Percentiles rank a stretch among this genome's conserved stretches.
phyloP scores from a whole-genome alignment of 2,888 invertebrate species.

The Cheiracanthium punctorium region DNA sequence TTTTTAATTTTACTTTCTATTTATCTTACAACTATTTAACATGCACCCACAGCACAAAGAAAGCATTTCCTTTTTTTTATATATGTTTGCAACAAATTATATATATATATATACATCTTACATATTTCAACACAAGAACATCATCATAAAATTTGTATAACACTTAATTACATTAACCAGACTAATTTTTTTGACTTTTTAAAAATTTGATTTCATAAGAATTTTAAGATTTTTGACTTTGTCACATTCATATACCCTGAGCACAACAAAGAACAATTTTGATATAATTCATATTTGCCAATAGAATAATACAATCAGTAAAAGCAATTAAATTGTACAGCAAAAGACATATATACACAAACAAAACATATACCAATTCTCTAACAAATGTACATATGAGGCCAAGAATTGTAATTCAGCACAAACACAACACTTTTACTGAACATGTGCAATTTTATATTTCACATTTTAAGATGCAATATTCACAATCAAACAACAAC shows the following conservation, averaged over 20 bases:
- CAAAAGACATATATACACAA: constrained; percentile 39
- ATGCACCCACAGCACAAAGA: constrained; percentile 47
- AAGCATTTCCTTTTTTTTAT: neutral
- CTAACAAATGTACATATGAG: constrained; percentile 59
- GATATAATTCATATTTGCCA: constrained; percentile 6
- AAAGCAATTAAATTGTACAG: constrained; percentile 51
- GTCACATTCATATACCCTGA: constrained; percentile 31
- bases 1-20: constrained; percentile 51
- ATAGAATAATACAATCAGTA: neutral
- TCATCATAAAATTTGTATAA: neutral
- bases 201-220: constrained; percentile 7
- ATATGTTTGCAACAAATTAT: constrained; percentile 3
- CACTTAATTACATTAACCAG: constrained; percentile 8
- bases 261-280: constrained; percentile 39
- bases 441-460: constrained; percentile 56
- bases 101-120: neutral
- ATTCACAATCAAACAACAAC: constrained; percentile 66
- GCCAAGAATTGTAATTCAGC: constrained; percentile 34
- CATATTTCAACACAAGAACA: constrained; percentile 8
- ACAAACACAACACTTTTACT: constrained; percentile 57
- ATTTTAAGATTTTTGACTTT: neutral
- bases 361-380: constrained; percentile 42
- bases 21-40: constrained; percentile 60
- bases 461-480: constrained; percentile 54
- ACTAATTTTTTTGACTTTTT: constrained; percentile 2